Base-by-base conservation (phyloP, 2,113 vertebrate species). In the Emydocephalus ijimae region DNA sequence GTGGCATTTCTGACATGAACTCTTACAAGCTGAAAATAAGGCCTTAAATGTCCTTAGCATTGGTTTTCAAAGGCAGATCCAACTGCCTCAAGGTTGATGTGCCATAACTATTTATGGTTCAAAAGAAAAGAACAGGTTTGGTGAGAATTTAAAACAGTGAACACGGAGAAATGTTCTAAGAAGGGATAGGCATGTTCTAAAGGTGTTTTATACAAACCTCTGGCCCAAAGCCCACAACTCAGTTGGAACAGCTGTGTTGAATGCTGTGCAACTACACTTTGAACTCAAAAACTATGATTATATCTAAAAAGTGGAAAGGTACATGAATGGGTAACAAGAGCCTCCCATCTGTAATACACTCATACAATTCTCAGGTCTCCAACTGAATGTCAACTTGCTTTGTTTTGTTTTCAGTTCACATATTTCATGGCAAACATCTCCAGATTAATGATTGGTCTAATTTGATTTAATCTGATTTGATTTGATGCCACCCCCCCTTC, bases 221-320 rank as follows among this genome's bases (percentile, higher is more conserved):
- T 97, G 96, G 96, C 96, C 95, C 94, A 54, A 21, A 93, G 96
- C 97, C 97, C 96, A 95, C 96, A 96, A 96, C 94, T 94, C 93
- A 94, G 95, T 97, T 97, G 95, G 95, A 96, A 95, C 89, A 91
- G 94, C 97, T 95, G 95, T 95, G 96, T 95, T 96, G 95, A 91
- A 95, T 95, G 95, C 94, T 94, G 96, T 93, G 96, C 95, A 96
- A 96, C 96, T 95, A 95, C 89, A 93, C 96, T 97, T 97, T 97
- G 96, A 97, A 97, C 96, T 96, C 94, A 93, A 96, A 97, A 96
- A 94, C 96, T 93, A 95, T 94, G 93, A 96, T 95, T 96, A 96
- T 95, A 97, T 96, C 96, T 95, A 96, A 95, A 93, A 95, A 96
- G 94, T 96, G 94, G 95, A 95, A 97, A 97, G 96, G 96, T 97